Evolutionary conservation across 2,113 vertebrate species (phyloP), one percentile per base, ranked within the genome.

Genomic region (Toxostoma redivivum): DNA sequence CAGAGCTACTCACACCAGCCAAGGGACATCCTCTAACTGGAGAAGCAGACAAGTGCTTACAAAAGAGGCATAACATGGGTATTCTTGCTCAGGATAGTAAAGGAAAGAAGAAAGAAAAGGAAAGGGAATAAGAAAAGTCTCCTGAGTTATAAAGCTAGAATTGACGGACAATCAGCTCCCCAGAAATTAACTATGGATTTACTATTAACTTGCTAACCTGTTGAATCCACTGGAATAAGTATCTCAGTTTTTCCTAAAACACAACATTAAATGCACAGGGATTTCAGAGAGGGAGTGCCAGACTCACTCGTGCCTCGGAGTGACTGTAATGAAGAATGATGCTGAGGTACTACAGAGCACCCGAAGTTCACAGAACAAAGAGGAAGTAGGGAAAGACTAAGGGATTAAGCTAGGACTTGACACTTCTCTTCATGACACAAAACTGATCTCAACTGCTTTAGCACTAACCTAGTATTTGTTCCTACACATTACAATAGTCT

Each of bases 111-210:
- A 58, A 77, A 91, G 17, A 28, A 48, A 33, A 79, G 51, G 74
- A 56, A 81, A 81, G 57, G 70, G 86, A 92, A 27, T 53, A 86
- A 84, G 86, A 76, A 81, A 92, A 91, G 33, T 83, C 56, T 93
- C 95, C 95, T 95, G 93, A 96, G 94, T 92, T 83, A 65, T 31
- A 88, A 92, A 83, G 91, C 50, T n/a, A 82, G 56, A 86, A 86
- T 1, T 5, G 23, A 90, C 0, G 0, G 50, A 92, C 64, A 91
- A 91, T n/a, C 67, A 85, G 30, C 38, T 86, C 38, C 44, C 56
- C 30, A 85, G 40, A 86, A 91, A 85, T 19, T n/a, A 87, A 91
- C 18, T 40, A 19, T n/a, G 44, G 44, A 38, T 51, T 70, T 51
- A 70, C 67, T 70, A 38, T 31, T 38, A 86, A 94, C 19, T 35